phyloP scores from a whole-genome alignment of 2,888 invertebrate species.

The Ochropacha duplaris region DNA sequence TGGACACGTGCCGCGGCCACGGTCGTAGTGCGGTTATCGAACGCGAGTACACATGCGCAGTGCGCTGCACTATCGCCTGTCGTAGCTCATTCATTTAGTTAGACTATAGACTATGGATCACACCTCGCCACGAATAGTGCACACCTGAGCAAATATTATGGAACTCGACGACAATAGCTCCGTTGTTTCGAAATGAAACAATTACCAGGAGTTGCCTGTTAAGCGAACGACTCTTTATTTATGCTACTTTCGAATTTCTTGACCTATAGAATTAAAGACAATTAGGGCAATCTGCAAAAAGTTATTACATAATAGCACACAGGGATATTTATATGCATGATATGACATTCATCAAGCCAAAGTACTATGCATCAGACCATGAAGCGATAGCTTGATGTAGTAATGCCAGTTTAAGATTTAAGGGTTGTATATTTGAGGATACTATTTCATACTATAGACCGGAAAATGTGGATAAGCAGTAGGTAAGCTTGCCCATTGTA shows the following conservation, averaged over 20 bases:
- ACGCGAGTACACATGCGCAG: constrained; percentile 77
- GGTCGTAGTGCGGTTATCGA: constrained; percentile 77
- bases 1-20: constrained; percentile 65
- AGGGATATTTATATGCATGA: background rate
- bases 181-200: constrained; percentile 61
- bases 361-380: no score
- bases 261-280: background rate
- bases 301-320: background rate
- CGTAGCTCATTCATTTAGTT: constrained; percentile 72
- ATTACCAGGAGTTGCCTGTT: constrained; percentile 41
- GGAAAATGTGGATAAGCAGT: no score
- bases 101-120: no score
- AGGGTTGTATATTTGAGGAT: no score
- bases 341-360: no score
- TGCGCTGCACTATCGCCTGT: constrained; percentile 39
- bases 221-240: constrained; percentile 18
- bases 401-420: no score
- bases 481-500: no score
- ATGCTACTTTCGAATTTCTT: constrained; percentile 7
- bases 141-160: constrained; percentile 81
- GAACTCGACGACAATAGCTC: constrained; percentile 55
- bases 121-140: constrained; percentile 49
- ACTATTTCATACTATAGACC: no score
- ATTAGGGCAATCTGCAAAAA: background rate
- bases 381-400: no score